Percentiles rank a stretch among this genome's conserved stretches.
These are phyloP conservation scores for Lomographa bimaculata DNA, from an alignment of 2,888 invertebrate species.

Conservation along the genomic window DNA sequence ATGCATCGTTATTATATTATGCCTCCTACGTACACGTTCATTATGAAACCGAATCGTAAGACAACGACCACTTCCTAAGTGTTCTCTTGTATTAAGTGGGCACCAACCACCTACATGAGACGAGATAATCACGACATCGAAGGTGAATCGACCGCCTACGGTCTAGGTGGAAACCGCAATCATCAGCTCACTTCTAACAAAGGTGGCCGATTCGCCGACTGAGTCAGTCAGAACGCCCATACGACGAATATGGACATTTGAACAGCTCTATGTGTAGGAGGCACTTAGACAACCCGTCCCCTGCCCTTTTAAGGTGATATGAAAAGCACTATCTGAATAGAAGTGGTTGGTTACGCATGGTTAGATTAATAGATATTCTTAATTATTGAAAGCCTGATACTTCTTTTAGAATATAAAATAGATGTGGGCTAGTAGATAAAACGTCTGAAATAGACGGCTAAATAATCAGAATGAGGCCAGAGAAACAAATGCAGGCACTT, in stretches of 20 bases:
- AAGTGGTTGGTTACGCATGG: conserved; percentile 21
- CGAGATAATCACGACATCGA: conserved; percentile 69
- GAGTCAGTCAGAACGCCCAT: conserved; percentile 73
- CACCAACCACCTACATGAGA: conserved; percentile 63
- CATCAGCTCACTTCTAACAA: conserved; percentile 71
- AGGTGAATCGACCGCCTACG: conserved; percentile 78
- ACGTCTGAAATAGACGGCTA: no score
- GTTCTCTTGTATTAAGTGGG: conserved; percentile 49
- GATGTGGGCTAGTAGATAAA: no score
- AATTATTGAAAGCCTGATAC: no score
- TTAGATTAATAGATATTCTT: conserved; percentile 6
- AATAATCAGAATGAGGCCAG: no score
- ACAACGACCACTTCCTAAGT: conserved; percentile 54
- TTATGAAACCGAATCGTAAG: conserved; percentile 56
- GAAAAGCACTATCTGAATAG: conserved; percentile 46
- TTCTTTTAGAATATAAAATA: no score
- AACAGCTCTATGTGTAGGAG: conserved; percentile 65
- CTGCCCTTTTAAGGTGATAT: conserved; percentile 60
- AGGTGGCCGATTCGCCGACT: conserved; percentile 73
- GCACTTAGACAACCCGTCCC: conserved; percentile 62
- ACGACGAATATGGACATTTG: conserved; percentile 77
- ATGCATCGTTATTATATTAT: conserved; percentile 32
- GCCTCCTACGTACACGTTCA: conserved; percentile 49
- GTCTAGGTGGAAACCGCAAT: conserved; percentile 59
- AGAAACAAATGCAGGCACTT: no score